phyloP scores from a whole-genome alignment of 2,888 invertebrate genomes.

The Andrena marginata region DNA sequence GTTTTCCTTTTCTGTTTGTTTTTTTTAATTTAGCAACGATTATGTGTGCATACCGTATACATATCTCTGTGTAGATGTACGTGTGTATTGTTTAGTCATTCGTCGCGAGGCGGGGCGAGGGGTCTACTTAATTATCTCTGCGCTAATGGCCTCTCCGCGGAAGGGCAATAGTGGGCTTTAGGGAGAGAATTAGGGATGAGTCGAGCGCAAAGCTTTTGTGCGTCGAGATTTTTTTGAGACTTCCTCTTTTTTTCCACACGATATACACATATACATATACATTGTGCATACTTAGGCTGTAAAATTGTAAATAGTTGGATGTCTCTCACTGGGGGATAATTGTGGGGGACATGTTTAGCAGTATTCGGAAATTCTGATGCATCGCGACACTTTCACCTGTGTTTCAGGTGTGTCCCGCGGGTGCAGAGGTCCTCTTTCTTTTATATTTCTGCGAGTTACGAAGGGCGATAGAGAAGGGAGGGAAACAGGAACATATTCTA shows the following conservation, averaged over 20 bases:
- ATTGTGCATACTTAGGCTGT: constrained; percentile 58
- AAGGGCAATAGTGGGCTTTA: background rate
- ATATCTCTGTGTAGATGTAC: background rate
- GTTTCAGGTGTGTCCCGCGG: constrained; percentile 8
- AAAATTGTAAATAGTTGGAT: constrained; percentile 75
- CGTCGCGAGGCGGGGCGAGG: constrained; percentile 2
- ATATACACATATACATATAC: background rate
- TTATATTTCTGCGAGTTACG: constrained; percentile 3
- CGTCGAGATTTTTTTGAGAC: constrained; percentile 2
- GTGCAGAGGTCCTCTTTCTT: background rate
- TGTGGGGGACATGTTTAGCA: background rate
- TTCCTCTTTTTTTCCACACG: background rate
- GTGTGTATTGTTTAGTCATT: constrained; percentile 35
- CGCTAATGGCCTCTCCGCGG: background rate
- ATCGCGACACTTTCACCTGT: constrained; percentile 9
- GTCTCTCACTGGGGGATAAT: constrained; percentile 10
- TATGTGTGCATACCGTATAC: constrained; percentile 29
- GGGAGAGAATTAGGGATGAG: background rate
- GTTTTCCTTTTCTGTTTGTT: constrained; percentile 16
- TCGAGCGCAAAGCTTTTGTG: background rate
- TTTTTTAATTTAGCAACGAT: constrained; percentile 30
- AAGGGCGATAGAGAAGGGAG: background rate
- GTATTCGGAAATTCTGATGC: constrained; percentile 3
- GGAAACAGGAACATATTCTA: constrained; percentile 28
- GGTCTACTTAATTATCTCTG: constrained; percentile 33